phyloP scores from a whole-genome alignment of 2,888 invertebrate genomes.

The Papilio demoleus region DNA sequence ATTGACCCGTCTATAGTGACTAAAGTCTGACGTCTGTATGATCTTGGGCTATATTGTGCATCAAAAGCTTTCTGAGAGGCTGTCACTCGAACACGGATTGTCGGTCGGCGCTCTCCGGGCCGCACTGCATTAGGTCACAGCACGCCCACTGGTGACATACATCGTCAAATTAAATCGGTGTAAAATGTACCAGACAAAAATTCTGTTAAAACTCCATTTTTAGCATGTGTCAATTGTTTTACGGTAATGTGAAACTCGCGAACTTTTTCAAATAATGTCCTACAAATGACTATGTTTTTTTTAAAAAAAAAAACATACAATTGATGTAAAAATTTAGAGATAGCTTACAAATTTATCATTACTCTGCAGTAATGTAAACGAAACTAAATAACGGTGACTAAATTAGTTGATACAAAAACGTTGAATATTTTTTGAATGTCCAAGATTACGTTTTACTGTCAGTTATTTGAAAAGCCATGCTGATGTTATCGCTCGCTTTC shows the following conservation, averaged over 20 bases:
- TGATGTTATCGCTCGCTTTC: neutral
- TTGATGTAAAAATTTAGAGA: too few species aligned
- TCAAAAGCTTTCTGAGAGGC: neutral
- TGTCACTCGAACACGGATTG: slow-evolving; percentile 7
- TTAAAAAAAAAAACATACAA: too few species aligned
- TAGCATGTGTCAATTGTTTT: neutral
- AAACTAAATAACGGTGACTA: neutral
- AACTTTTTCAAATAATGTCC: neutral
- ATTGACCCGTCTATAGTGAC: too few species aligned
- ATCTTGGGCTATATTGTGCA: neutral
- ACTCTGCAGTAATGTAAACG: neutral
- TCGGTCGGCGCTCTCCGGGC: neutral
- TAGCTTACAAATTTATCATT: too few species aligned
- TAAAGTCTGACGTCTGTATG: neutral
- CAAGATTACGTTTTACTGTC: neutral
- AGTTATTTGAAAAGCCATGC: neutral
- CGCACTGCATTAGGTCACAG: slow-evolving; percentile 41
- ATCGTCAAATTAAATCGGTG: neutral
- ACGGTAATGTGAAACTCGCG: neutral
- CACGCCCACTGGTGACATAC: slow-evolving; percentile 37
- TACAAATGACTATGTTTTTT: too few species aligned
- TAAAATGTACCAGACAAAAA: neutral
- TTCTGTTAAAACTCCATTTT: neutral
- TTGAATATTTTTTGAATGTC: too few species aligned
- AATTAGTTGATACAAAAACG: too few species aligned